phyloP scores from a whole-genome alignment of 2,888 invertebrate species.

The Ormia ochracea region DNA sequence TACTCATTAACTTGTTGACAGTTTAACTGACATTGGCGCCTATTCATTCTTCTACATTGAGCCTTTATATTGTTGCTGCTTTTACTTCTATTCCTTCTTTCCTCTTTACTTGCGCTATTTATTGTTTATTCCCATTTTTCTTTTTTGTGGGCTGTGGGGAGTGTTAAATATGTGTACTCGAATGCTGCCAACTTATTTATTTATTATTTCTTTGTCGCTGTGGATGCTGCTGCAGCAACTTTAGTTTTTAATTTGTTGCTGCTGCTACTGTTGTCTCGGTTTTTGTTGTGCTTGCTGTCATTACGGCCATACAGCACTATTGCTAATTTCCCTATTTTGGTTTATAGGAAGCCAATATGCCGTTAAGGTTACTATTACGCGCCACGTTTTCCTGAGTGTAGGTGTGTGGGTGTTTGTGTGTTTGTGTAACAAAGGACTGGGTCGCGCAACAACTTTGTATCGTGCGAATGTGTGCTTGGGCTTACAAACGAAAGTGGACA shows the following conservation, averaged over 20 bases:
- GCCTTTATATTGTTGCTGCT: slow-evolving; percentile 11
- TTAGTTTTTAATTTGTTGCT: not conserved
- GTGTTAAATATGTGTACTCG: slow-evolving; percentile 55
- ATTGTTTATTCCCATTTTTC: slow-evolving; percentile 17
- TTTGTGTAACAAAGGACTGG: not conserved
- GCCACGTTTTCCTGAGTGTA: too few species aligned
- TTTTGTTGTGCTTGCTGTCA: too few species aligned
- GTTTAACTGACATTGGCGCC: slow-evolving; percentile 63
- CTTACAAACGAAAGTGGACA: slow-evolving; percentile 46
- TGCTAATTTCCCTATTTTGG: slow-evolving; percentile 46
- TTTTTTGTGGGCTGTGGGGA: slow-evolving; percentile 43
- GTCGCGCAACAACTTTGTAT: not conserved
- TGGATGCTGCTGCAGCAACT: not conserved
- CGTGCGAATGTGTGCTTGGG: not conserved
- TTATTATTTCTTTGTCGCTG: not conserved
- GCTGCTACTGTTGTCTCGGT: slow-evolving; percentile 9
- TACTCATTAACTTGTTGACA: slow-evolving; percentile 63
- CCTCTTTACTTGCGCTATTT: slow-evolving; percentile 14
- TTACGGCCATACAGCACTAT: slow-evolving; percentile 22
- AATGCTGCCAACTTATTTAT: slow-evolving; percentile 18
- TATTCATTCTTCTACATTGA: slow-evolving; percentile 49
- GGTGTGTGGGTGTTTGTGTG: not conserved
- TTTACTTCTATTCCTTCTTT: not conserved
- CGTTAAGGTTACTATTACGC: slow-evolving; percentile 24
- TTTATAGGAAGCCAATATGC: slow-evolving; percentile 58